Evolutionary conservation across 2,888 invertebrate species (phyloP), one percentile per base, ranked within the genome.

Genomic region (Nasonovia ribisnigri): DNA sequence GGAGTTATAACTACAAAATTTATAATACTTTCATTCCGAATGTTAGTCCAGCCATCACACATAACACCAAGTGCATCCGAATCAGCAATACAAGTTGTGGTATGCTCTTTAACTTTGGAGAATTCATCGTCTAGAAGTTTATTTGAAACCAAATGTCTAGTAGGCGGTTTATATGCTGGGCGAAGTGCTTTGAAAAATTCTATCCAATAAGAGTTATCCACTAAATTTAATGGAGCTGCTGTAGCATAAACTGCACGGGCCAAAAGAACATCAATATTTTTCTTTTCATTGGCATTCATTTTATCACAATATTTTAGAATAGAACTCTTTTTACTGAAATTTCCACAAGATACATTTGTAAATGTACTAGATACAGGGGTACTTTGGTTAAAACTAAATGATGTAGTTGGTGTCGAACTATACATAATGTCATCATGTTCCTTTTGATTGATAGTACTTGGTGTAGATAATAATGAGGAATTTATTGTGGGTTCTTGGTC

Each of bases 1-100:
- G 94, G 94, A 29, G 91, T 77, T 42, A n/a, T 87, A 26, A 94
- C 13, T 20, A 91, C 43, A 60, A 94, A 91, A 77, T 94, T 88
- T 11, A 94, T 57, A 16, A 94, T 87, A 48, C 60, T 43, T 91
- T 94, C 94, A 48, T 91, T 91, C 1, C 88, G 20, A 20, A 87
- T 46, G 26, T 93, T 93, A 24, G 84, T 48, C 93, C 89, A 93
- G 29, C 93, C 89, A 89, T 89, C 93, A 51, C 88, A 89, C 89
- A 88, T 88, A 51, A 88, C 0, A 36, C 88, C 88, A 36, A 88
- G 51, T 26, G 26, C n/a, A 8, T 88, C 8, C 4, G 54, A 48
- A 20, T 36, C 54, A 88, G 88, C n/a, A 54, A 88, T 88, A 36
- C 46, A 20, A 88, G 4, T 88, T 51, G 5, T 51, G 48, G 36